Base-by-base conservation (phyloP, 2,113 vertebrate genomes). In the Myanophis thanlyinensis region DNA sequence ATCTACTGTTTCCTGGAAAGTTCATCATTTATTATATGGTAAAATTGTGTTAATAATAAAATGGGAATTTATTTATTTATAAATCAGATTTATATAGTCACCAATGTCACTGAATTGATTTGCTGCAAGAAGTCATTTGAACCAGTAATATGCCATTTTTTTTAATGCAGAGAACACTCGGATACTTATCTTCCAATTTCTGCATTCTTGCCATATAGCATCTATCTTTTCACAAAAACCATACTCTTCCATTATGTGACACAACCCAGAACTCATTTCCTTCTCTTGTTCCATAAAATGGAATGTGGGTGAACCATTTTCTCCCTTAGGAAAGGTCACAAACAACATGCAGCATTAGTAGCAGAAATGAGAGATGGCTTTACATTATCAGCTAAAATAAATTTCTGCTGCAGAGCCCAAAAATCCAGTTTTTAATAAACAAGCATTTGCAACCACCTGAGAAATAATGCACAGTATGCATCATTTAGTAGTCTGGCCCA, bases 361-460 rank as follows among this genome's bases (percentile, higher is more conserved):
- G 47, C 90, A 90, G 84, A 92, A 59, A 90, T 5, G 85, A 96
- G 90, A 87, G 25, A 85, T 59, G 8, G 93, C 46, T 94, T 89
- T 27, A 85, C 85, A 91, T 92, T 94, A 94, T 91, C 95, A 96
- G 89, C 88, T 80, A 49, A 95, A 53, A 91, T 91, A 90, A 95
- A 96, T 95, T 95, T 92, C 86, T 89, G 3, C n/a, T 46, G 85
- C 0, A 20, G 85, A 62, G 52, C 44, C 0, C 48, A 87, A 88
- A n/a, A 54, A 22, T 94, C 88, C 88, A 40, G 93, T 67, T 62
- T 91, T 91, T 1, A 44, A 53, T 53, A 89, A 85, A 88, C 47
- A 62, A 53, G 47, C 47, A 89, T 30, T 56, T 92, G 84, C 23
- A 53, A n/a, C 85, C 62, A 95, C 56, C 5, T 89, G 80, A 80